Conservation (phyloP, 2,113 vertebrate species). For the Eolophus roseicapilla region DNA sequence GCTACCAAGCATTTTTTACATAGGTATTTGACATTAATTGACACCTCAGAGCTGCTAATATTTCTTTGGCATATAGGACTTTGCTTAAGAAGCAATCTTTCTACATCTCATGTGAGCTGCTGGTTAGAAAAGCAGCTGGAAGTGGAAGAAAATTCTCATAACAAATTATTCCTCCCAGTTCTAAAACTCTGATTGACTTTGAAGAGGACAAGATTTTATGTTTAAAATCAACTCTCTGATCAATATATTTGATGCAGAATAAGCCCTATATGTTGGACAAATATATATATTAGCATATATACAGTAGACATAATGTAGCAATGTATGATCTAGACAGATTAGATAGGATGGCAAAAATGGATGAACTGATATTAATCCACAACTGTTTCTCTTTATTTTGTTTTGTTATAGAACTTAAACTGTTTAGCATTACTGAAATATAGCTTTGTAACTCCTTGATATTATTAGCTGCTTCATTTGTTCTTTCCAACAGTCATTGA, state of each 20-base stretch:
- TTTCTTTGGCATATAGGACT: neutral
- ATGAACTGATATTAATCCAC: neutral
- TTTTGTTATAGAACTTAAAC: neutral
- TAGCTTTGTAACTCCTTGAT: neutral
- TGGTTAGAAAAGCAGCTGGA: neutral
- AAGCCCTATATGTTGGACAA: neutral
- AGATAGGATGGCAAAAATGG: neutral
- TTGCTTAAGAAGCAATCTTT: neutral
- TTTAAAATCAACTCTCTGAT: neutral
- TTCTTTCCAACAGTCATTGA: slow-evolving; percentile 68
- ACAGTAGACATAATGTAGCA: neutral
- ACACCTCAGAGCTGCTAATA: neutral
- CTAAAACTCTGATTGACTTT: neutral
- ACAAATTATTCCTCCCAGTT: neutral
- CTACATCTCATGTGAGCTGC: neutral
- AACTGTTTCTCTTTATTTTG: neutral
- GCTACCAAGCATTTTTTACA: neutral
- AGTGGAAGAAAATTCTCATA: neutral
- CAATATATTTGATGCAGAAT: neutral
- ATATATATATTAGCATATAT: neutral
- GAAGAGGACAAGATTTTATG: neutral
- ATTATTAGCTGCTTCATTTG: neutral
- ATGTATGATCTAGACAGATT: neutral
- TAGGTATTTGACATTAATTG: neutral
- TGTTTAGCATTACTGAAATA: neutral